phyloP scores from a whole-genome alignment of 2,113 vertebrate species.

The Cyprinodon brontotheroides region DNA sequence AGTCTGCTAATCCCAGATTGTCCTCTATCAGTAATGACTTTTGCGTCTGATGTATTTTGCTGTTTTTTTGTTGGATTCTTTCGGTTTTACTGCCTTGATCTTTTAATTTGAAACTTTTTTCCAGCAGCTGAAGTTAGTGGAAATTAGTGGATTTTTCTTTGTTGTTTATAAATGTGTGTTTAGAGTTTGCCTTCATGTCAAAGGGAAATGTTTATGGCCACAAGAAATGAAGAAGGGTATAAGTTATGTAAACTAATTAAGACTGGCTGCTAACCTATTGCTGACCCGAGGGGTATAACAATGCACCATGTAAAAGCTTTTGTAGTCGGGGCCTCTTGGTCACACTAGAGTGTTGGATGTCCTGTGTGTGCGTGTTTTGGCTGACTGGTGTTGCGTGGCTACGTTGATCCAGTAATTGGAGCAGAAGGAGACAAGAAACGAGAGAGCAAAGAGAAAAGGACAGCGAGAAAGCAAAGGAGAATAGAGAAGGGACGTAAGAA shows the following conservation, averaged over 20 bases:
- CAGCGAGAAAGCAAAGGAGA: constrained; percentile 53
- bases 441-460: constrained; percentile 72
- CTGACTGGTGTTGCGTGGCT: constrained; percentile 75
- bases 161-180: constrained; percentile 2
- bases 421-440: constrained; percentile 73
- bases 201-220: constrained; percentile 28
- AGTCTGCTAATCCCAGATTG: constrained; percentile 50
- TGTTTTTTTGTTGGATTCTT: constrained; percentile 57
- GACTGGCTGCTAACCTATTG: constrained; percentile 82
- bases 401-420: constrained; percentile 84
- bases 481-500: constrained; percentile 58
- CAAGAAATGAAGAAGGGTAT: constrained; percentile 74
- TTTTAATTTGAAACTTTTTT: constrained; percentile 41
- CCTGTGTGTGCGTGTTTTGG: constrained; percentile 60
- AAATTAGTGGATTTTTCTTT: neutral
- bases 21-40: constrained; percentile 73
- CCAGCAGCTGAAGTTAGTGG: constrained; percentile 2
- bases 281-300: constrained; percentile 84
- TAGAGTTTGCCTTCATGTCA: constrained; percentile 30
- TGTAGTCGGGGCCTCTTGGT: constrained; percentile 80
- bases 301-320: constrained; percentile 78
- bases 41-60: constrained; percentile 53
- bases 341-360: constrained; percentile 88
- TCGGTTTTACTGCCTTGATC: constrained; percentile 64
- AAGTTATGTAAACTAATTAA: constrained; percentile 92